These are phyloP conservation scores for Halcyon senegalensis DNA, from an alignment of 2,113 vertebrate species.

Conservation along the genomic window DNA sequence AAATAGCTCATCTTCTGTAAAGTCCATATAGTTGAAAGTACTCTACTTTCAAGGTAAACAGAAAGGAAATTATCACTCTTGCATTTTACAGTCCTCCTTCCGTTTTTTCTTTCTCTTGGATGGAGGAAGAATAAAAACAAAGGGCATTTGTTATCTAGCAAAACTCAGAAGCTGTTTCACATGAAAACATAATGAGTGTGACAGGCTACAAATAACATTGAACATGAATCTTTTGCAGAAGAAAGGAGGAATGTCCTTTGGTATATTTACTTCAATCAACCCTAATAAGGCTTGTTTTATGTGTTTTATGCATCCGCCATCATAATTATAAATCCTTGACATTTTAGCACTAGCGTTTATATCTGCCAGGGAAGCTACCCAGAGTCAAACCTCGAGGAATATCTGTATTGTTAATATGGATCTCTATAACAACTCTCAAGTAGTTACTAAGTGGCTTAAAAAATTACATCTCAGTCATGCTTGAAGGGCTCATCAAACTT, in stretches of 20 bases:
- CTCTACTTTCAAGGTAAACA: neutral
- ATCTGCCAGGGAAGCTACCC: slow-evolving; percentile 59
- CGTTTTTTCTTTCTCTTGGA: neutral
- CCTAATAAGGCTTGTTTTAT: slow-evolving; percentile 58
- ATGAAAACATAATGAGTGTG: slow-evolving; percentile 57
- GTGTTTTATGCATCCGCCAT: slow-evolving; percentile 64
- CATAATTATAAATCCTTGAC: slow-evolving; percentile 79
- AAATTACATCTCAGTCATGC: slow-evolving; percentile 61
- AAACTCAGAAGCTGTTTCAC: slow-evolving; percentile 54
- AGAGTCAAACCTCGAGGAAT: slow-evolving; percentile 61
- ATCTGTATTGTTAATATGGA: slow-evolving; percentile 58
- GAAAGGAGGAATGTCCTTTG: slow-evolving; percentile 52
- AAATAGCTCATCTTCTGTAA: neutral
- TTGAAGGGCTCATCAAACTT: slow-evolving; percentile 59
- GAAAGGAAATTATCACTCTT: neutral
- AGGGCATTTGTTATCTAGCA: slow-evolving; percentile 58
- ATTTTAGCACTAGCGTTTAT: slow-evolving; percentile 69
- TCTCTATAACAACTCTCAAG: slow-evolving; percentile 54
- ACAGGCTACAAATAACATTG: slow-evolving; percentile 55
- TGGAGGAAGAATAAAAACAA: slow-evolving; percentile 38
- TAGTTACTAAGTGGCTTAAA: slow-evolving; percentile 68
- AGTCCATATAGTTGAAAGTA: neutral
- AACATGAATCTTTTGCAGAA: slow-evolving; percentile 31
- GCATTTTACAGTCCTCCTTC: neutral
- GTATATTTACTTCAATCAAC: slow-evolving; percentile 65